Evolutionary conservation across 2,797 vertebrate species (phyloP), one percentile per base, ranked within the genome.

Genomic region (Babyrousa celebensis): DNA sequence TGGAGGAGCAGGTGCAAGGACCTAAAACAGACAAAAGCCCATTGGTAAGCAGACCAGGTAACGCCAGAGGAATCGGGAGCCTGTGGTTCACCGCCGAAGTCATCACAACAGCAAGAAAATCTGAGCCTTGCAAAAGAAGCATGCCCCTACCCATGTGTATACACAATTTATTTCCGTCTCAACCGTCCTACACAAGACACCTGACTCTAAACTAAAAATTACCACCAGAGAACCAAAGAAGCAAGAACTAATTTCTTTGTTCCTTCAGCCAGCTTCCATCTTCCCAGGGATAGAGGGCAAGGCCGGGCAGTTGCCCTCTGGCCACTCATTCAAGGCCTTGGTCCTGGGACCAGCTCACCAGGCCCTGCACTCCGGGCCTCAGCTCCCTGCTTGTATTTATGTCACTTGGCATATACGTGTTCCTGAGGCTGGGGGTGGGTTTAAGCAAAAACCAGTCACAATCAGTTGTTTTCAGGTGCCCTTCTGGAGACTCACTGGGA

Each of bases 381-480:
- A 70, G n/a, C 48, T 63, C 36, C 68, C 54, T 79, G 80, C 58
- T 48, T 65, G 16, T 54, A 78, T 18, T 32, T 48, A 62, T 0
- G 40, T 17, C 48, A 77, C 32, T 58, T 5, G 15, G 60, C 52
- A 75, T 29, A 4, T 29, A 54, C 72, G 17, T 68, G 82, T 29
- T 56, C 68, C 78, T 43, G 2, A 72, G 20, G 5, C 8, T 43
- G 25, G n/a, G 20, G 36, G 32, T 60, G 70, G 36, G 56, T 72
- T 65, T 11, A 58, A 23, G 78, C 6, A 77, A 87, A 78, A 91
- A 9, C 4, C 62, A 29, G 62, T 14, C 52, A 54, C 20, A 56
- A 96, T 63, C 43, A 60, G 62, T 60, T 48, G 43, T 75, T 90
- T 56, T 79, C 25, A 85, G 60, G 62, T 63, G 70, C 48, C 63